Evolutionary conservation across 2,888 invertebrate species (phyloP), one percentile per base, ranked within the genome.

Genomic region (Morpho deidamia): DNA sequence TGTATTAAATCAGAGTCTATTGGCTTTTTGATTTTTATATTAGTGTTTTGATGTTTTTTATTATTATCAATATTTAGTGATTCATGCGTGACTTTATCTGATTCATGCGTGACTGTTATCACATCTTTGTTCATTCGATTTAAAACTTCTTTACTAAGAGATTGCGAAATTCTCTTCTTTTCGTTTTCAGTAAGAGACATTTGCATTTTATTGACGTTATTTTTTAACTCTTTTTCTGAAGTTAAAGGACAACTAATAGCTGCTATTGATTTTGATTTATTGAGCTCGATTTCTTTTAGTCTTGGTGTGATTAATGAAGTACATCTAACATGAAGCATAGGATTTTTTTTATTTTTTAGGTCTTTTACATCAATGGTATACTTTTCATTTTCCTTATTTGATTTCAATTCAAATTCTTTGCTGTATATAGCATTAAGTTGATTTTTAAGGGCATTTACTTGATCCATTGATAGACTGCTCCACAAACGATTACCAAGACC

Each of bases 401-500:
- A 63, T 69, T 86, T 88, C 7, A 81, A 65, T 66, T 87, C 88
- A 14, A 89, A 75, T 59, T 92, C 92, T 67, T 90, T 92, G 48
- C 94, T 94, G 65, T 96, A 96, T 58, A 96, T 96, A 62, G 96
- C 95, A 65, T 93, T 94, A 0, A 96, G 78, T 73, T 96, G 96
- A 64, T 92, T 92, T 75, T 95, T 96, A 41, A 96, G 85, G 32
- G 94, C 93, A 66, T 93, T 93, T 0, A 96, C 94, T 83, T 96
- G 96, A 61, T 96, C 95, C 81, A 94, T 93, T 0, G 96, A 95
- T 42, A 96, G 82, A 67, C 96, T 96, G 70, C 95, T 96, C 92
- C 96, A 96, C 50, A 96, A 90, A 55, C 94, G 92, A 68, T 93
- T 94, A 7, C 95, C 95, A 9, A 95, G 90, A 8, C 95, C 94